Percentiles rank a stretch among this genome's conserved stretches.
Evolutionary conservation across 2,888 invertebrate genomes (phyloP).

Genomic region (Agriopis marginaria): DNA sequence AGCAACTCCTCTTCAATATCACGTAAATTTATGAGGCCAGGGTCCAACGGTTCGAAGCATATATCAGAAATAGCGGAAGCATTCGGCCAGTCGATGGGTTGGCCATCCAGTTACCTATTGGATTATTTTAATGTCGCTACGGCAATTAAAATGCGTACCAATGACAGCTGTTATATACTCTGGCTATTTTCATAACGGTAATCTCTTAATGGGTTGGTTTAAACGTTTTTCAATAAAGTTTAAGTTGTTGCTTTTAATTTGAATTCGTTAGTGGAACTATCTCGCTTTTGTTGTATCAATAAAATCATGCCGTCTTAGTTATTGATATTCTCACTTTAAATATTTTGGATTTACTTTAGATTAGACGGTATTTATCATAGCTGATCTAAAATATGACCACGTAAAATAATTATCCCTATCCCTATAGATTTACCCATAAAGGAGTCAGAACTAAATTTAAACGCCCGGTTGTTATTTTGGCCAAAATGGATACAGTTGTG

Average conservation of each 20-base stretch:
- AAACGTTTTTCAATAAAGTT: constrained; percentile 17
- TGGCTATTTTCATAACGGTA: constrained; percentile 30
- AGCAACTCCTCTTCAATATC: constrained; percentile 61
- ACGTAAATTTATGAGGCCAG: constrained; percentile 61
- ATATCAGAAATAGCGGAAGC: constrained; percentile 53
- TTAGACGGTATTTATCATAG: too few relatives aligned
- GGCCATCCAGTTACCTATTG: constrained; percentile 33
- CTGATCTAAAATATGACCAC: too few relatives aligned
- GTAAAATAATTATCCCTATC: too few relatives aligned
- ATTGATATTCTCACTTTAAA: too few relatives aligned
- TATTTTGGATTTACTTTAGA: too few relatives aligned
- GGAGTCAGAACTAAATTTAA: too few relatives aligned
- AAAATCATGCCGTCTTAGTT: background rate
- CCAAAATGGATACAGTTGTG: too few relatives aligned
- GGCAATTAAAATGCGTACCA: constrained; percentile 30
- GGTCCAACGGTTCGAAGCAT: constrained; percentile 44
- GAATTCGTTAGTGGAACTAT: constrained; percentile 8
- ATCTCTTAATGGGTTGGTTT: constrained; percentile 15
- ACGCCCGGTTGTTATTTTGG: too few relatives aligned
- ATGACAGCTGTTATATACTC: constrained; percentile 16
- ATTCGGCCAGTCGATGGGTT: constrained; percentile 34
- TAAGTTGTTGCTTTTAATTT: constrained; percentile 12
- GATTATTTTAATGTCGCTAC: constrained; percentile 29
- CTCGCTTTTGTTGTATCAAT: background rate
- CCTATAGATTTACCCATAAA: too few relatives aligned